These are phyloP conservation scores for Eucriotettix oculatus DNA, from an alignment of 2,888 invertebrate genomes.

Conservation along the genomic window DNA sequence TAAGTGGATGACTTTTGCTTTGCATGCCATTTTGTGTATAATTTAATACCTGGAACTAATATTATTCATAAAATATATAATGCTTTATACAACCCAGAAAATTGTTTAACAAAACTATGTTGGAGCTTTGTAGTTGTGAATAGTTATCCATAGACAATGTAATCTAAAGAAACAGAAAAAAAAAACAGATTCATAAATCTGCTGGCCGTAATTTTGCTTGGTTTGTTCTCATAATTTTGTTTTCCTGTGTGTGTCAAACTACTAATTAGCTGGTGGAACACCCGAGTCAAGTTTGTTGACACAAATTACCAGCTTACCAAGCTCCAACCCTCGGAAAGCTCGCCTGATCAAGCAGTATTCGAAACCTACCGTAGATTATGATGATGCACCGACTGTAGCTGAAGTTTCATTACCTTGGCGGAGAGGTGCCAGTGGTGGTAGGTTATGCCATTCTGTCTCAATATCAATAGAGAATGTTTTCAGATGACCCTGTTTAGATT, in stretches of 20 bases:
- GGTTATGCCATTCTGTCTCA: background rate
- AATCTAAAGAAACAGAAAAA: too few relatives aligned
- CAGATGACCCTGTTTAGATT: too few relatives aligned
- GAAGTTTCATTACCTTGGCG: conserved; percentile 77
- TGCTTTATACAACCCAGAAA: too few relatives aligned
- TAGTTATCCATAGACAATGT: too few relatives aligned
- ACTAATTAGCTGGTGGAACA: conserved; percentile 1
- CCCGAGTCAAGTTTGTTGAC: conserved; percentile 30
- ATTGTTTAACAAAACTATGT: too few relatives aligned
- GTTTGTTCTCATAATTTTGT: background rate
- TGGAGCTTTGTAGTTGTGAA: too few relatives aligned
- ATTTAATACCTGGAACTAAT: too few relatives aligned
- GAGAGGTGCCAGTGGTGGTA: conserved; percentile 23
- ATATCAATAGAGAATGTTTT: background rate
- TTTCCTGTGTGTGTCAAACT: background rate
- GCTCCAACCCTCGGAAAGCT: conserved; percentile 51
- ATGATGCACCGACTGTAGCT: conserved; percentile 54
- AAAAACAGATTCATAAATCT: too few relatives aligned
- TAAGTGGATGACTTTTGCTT: too few relatives aligned
- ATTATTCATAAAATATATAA: too few relatives aligned
- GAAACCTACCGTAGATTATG: conserved; percentile 28
- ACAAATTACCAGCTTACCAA: conserved; percentile 49
- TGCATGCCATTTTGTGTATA: too few relatives aligned
- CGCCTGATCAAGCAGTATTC: conserved; percentile 52
- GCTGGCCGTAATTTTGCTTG: too few relatives aligned